A percentile compares a stretch with the other conserved stretches of the same genome.
Conservation (phyloP, 92 coral and sea anemone species). For the Palythoa grandiflora region DNA sequence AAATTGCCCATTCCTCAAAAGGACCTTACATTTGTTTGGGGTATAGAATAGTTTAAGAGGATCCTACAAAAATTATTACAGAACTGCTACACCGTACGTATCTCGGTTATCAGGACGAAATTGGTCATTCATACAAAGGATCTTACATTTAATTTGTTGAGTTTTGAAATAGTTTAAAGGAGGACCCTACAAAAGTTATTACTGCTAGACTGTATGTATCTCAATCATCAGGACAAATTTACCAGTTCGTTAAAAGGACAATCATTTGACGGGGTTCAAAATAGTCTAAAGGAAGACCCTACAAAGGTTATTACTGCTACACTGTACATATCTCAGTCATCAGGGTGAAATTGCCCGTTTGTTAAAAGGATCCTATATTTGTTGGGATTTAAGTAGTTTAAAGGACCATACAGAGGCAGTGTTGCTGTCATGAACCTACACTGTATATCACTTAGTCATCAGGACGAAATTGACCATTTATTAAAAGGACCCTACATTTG, state of each 20-base stretch:
- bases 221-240: constrained; percentile 77
- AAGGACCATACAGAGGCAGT: not conserved
- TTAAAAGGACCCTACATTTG: too few relatives aligned
- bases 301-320: constrained; percentile 64
- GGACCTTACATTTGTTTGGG: too few relatives aligned
- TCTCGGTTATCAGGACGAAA: too few relatives aligned
- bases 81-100: not conserved
- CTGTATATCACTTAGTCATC: not conserved
- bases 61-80: not conserved
- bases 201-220: constrained; percentile 27
- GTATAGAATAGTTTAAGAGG: too few relatives aligned
- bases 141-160: too few relatives aligned
- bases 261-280: too few relatives aligned
- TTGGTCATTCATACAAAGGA: too few relatives aligned
- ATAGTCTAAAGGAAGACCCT: constrained; percentile 67
- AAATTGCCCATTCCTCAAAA: constrained; percentile 77
- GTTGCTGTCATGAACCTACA: not conserved
- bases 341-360: constrained; percentile 82
- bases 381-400: too few relatives aligned
- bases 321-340: constrained; percentile 60
- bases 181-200: constrained; percentile 82
- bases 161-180: constrained; percentile 22
- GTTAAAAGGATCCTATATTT: constrained; percentile 48
- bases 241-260: not conserved
- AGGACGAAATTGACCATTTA: too few relatives aligned